Conservation (phyloP, 2,113 vertebrate species). For the Calcarius ornatus region DNA sequence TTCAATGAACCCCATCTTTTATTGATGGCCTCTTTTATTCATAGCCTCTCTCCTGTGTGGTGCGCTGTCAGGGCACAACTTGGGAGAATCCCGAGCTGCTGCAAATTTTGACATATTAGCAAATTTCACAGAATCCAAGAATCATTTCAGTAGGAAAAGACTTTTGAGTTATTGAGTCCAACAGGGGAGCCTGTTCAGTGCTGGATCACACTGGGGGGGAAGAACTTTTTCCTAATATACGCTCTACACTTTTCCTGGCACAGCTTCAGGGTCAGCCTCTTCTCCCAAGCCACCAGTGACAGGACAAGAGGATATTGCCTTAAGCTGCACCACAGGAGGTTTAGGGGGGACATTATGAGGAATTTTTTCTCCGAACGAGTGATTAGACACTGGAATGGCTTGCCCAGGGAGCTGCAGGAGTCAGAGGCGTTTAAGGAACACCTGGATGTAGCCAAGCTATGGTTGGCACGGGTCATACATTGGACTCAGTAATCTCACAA, state of each 20-base stretch:
- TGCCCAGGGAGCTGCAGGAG: background rate
- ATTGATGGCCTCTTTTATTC: background rate
- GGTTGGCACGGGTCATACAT: accelerated
- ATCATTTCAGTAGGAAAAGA: background rate
- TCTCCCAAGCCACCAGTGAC: background rate
- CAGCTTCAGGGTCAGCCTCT: background rate
- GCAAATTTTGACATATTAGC: accelerated
- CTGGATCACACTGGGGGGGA: too few species aligned
- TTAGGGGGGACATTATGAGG: background rate
- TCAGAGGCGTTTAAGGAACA: too few species aligned
- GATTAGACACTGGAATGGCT: too few species aligned
- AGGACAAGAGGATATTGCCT: too few species aligned
- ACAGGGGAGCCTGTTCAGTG: background rate
- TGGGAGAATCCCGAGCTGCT: accelerated
- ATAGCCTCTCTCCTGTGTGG: background rate
- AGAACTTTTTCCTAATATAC: background rate
- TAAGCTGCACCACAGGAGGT: background rate
- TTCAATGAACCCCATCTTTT: background rate
- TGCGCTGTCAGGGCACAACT: accelerated
- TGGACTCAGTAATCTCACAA: accelerated
- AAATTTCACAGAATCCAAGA: background rate
- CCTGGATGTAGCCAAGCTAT: accelerated
- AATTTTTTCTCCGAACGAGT: background rate
- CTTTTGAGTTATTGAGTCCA: background rate
- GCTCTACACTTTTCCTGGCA: background rate